These are phyloP conservation scores for Anagrus nilaparvatae DNA, from an alignment of 1,140 invertebrate species.

Conservation along the genomic window DNA sequence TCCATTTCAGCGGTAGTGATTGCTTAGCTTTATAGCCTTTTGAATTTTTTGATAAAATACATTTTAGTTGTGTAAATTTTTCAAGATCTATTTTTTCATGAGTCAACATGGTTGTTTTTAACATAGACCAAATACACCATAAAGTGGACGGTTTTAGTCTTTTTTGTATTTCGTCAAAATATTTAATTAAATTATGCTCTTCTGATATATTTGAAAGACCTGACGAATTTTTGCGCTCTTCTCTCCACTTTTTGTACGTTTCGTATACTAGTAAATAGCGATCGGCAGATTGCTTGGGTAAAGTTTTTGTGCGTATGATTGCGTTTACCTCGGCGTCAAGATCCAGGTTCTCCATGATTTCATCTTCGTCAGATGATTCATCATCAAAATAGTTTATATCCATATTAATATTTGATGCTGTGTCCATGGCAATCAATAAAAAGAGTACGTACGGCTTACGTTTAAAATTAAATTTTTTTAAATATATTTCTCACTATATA, in stretches of 20 bases:
- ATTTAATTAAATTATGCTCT: constrained; percentile 2
- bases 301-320: not conserved
- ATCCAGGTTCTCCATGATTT: no score
- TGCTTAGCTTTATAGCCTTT: constrained; percentile 9
- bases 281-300: constrained; percentile 1
- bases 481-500: no score
- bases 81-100: constrained; percentile 5
- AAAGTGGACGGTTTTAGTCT: constrained; percentile 4
- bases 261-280: not conserved
- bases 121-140: constrained; percentile 10
- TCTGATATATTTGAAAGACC: constrained; percentile 1
- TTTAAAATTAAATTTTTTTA: no score
- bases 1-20: constrained; percentile 4
- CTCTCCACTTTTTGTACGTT: not conserved
- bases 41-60: constrained; percentile 1
- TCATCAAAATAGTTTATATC: no score
- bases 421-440: no score
- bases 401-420: no score
- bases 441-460: no score
- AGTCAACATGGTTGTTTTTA: constrained; percentile 4
- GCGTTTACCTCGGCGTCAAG: not conserved
- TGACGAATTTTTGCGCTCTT: not conserved
- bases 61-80: constrained; percentile 4
- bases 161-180: constrained; percentile 1
- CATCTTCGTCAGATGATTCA: no score